Evolutionary conservation across 1,140 invertebrate species (phyloP).

Genomic region (Copidosoma floridanum): DNA sequence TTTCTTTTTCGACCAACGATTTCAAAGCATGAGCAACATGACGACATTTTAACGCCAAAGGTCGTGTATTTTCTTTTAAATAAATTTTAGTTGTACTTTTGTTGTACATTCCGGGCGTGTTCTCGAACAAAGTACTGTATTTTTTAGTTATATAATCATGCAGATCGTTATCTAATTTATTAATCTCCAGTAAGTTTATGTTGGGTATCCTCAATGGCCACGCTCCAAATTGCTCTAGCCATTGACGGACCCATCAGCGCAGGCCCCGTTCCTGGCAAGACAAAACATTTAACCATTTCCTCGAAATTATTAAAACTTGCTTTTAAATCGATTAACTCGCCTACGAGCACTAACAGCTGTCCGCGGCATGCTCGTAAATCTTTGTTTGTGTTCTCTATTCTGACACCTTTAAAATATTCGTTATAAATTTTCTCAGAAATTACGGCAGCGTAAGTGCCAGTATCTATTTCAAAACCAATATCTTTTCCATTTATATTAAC

Average conservation of each 20-base stretch:
- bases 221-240: neutral
- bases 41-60: conserved; percentile 1
- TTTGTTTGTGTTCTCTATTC: too few relatives aligned
- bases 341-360: neutral
- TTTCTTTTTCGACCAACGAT: too few relatives aligned
- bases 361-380: neutral
- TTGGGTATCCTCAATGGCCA: neutral
- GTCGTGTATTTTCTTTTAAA: too few relatives aligned
- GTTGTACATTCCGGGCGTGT: neutral
- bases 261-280: neutral
- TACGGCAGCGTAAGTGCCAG: conserved; percentile 6
- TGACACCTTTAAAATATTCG: conserved; percentile 1
- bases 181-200: neutral
- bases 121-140: neutral
- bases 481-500: conserved; percentile 6
- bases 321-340: neutral
- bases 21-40: too few relatives aligned
- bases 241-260: neutral
- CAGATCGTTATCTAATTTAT: too few relatives aligned
- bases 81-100: conserved; percentile 1
- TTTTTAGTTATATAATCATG: neutral
- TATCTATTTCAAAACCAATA: conserved; percentile 15
- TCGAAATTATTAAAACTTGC: neutral
- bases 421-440: conserved; percentile 6
- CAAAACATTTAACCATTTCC: neutral